A percentile compares a stretch with the other conserved stretches of the same genome.
Conservation (phyloP, 2,113 vertebrate genomes). For the Excalfactoria chinensis region DNA sequence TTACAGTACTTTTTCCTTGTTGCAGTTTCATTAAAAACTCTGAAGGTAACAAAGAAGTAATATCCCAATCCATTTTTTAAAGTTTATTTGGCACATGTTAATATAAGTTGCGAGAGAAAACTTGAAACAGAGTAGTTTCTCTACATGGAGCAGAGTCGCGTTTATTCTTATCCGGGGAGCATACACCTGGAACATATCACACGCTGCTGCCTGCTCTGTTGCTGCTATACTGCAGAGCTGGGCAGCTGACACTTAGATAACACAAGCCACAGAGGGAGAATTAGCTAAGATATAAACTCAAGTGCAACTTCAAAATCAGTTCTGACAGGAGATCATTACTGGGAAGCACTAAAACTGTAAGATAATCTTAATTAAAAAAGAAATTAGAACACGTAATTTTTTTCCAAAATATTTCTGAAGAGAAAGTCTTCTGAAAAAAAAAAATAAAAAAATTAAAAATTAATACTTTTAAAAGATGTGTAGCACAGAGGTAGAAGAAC, state of each 20-base stretch:
- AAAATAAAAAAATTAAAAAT: no score
- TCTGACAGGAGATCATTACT: constrained; percentile 45
- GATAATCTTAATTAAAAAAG: neutral
- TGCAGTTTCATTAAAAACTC: neutral
- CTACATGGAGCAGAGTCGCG: neutral
- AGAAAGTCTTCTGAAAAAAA: constrained; percentile 2
- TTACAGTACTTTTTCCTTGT: neutral
- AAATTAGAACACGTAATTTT: neutral
- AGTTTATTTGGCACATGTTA: neutral
- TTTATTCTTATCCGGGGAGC: neutral
- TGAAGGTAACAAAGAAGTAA: neutral
- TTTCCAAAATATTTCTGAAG: neutral
- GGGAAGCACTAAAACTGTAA: constrained; percentile 44
- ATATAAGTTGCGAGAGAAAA: neutral
- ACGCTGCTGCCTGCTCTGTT: neutral
- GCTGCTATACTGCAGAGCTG: neutral
- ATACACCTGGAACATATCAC: neutral
- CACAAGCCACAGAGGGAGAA: neutral
- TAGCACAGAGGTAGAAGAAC: neutral
- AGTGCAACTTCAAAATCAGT: neutral
- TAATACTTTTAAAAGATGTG: constrained; percentile 74
- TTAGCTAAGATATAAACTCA: neutral
- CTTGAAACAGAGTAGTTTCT: neutral
- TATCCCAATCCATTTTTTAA: neutral
- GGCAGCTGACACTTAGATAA: neutral